Evolutionary conservation across 2,113 vertebrate species (phyloP), one percentile per base, ranked within the genome.

Genomic region (Bombycilla garrulus): DNA sequence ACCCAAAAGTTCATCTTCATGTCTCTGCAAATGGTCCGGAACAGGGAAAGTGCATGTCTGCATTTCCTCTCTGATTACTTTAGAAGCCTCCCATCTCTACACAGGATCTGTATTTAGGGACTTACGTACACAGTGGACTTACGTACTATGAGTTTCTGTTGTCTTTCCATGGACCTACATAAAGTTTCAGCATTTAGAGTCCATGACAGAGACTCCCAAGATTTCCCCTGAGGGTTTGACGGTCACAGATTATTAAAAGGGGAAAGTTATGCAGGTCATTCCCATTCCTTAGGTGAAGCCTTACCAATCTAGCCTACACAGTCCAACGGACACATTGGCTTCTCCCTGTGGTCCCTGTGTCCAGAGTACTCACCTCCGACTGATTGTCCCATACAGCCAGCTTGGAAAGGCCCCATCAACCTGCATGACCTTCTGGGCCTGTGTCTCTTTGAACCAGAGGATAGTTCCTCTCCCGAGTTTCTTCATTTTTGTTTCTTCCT

Each of bases 331-430:
- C 47, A 42, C 6, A 14, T 3, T 11, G 42, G 57, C 18, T 78
- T 53, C 44, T 81, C 16, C 40, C 54, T 50, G 20, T 1, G 6
- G 53, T 62, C 69, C 35, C 25, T 36, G 22, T 44, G 58, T 26
- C 26, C 62, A 62, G 33, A 3, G 0, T 7, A 36, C 90, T 61
- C 77, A 98, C 98, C 98, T 97, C 31, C 98, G 92, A 23, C 97
- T 97, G 88, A 98, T 98, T 97, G 98, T 97, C 15, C 98, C 98
- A 47, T 98, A 95, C 47, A 98, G 97, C 98, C 98, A 98, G 70
- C 87, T 90, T n/a, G 98, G 98, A 69, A 98, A 98, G 21, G 84
- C 96, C 4, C 98, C 98, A 23, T 98, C 97, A 53, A 96, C 87
- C 80, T 96, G 93, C 50, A 97, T 73, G 47, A 98, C 96, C 77